Evolutionary conservation across 2,797 vertebrate genomes (phyloP).

Genomic region (Limnodromus scolopaceus): DNA sequence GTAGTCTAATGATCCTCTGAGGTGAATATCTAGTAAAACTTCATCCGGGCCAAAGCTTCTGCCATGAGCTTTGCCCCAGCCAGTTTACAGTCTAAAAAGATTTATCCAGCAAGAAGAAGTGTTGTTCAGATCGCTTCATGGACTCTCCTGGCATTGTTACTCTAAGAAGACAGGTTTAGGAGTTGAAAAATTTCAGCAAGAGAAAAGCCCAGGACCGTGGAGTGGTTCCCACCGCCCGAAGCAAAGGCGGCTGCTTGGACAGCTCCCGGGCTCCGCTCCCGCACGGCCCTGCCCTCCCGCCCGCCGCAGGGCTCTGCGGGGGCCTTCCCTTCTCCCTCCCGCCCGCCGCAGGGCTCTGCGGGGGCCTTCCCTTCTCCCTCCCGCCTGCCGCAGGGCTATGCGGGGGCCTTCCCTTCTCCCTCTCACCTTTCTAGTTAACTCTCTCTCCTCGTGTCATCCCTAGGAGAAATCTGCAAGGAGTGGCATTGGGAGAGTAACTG

Average conservation of each 20-base stretch:
- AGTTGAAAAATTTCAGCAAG: not conserved
- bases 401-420: not conserved
- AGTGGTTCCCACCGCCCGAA: not conserved
- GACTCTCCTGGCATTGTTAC: not conserved
- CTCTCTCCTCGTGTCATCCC: not conserved
- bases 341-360: not conserved
- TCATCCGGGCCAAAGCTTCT: not conserved
- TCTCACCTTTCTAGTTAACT: not conserved
- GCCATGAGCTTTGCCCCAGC: not conserved
- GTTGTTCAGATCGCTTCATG: not conserved
- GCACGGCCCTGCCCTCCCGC: not conserved
- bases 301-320: not conserved
- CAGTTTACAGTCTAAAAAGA: not conserved
- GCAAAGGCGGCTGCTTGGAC: rapidly evolving
- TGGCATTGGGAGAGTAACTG: not conserved
- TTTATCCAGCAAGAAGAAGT: not conserved
- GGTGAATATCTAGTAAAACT: not conserved
- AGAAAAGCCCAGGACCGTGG: not conserved
- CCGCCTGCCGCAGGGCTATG: not conserved
- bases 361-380: not conserved
- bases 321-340: not conserved
- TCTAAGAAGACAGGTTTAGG: not conserved
- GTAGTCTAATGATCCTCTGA: not conserved
- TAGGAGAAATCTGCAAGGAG: not conserved
- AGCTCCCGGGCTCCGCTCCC: not conserved